phyloP scores from a whole-genome alignment of 2,113 vertebrate species.

The Lethenteron reissneri region DNA sequence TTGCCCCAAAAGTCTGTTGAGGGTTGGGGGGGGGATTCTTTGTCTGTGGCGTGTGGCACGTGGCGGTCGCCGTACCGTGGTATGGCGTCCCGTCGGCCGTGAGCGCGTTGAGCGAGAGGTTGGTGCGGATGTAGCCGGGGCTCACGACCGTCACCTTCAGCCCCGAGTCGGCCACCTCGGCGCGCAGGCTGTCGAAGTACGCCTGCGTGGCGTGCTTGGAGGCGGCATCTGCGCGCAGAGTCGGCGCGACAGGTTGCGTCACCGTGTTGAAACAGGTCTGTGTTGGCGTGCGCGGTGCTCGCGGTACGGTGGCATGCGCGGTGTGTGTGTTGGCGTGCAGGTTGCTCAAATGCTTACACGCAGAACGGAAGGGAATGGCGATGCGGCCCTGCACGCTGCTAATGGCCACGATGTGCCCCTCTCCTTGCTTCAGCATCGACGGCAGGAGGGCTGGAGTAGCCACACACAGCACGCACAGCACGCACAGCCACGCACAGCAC shows the following conservation, averaged over 20 bases:
- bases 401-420: constrained; percentile 59
- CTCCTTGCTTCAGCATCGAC: constrained; percentile 46
- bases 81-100: constrained; percentile 56
- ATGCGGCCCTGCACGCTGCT: constrained; percentile 90
- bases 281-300: not conserved
- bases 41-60: too few relatives aligned
- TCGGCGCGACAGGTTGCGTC: not conserved
- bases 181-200: constrained; percentile 78
- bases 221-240: constrained; percentile 40
- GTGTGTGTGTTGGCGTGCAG: not conserved
- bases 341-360: constrained; percentile 40
- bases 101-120: constrained; percentile 61
- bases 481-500: too few relatives aligned
- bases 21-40: too few relatives aligned
- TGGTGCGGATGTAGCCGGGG: constrained; percentile 69
- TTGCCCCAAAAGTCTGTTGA: too few relatives aligned
- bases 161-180: constrained; percentile 40
- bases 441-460: constrained; percentile 40
- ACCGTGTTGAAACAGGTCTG: not conserved
- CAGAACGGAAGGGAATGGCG: constrained; percentile 68
- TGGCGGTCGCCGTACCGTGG: constrained; percentile 31
- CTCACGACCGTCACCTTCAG: constrained; percentile 59
- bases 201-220: constrained; percentile 89
- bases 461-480: too few relatives aligned
- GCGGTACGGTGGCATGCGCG: not conserved